Base-by-base conservation (phyloP, 1,140 invertebrate genomes). In the Solenopsis invicta region DNA sequence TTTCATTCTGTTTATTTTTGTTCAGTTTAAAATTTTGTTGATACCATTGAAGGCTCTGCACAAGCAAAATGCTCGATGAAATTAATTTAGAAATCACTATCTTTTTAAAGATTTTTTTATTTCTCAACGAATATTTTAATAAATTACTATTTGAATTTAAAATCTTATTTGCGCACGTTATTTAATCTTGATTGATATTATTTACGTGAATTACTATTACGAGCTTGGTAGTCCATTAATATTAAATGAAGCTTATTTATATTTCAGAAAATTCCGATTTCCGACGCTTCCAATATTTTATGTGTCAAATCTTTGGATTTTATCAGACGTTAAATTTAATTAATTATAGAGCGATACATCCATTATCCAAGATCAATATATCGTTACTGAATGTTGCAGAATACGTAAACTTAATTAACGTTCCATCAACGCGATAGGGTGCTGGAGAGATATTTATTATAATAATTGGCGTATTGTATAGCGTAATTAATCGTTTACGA, bases 391-490 rank as follows among this genome's bases (percentile, higher is more conserved):
- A 76, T 37, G 8, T 18, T 18, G 21, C 10, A 29, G 52, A 45
- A 72, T 56, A 41, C 12, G 37, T 6, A 41, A 21, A 48, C 41
- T 74, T 61, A 45, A 59, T 82, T 41, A 61, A 48, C 24, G 21
- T 72, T 13, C 5, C 18, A 74, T 59, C 4, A 41, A 61, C 13
- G 50, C 3, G 29, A 29, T 10, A n/a, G 29, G n/a, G 50, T 3
- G 29, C n/a, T 10, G 13, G 29, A 29, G 67, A 74, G 59, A n/a
- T 74, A 59, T 74, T 72, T 74, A 82, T 59, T 82, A 29, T 21
- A 74, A 82, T 82, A 74, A 82, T 82, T 61, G 54, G 18, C 54
- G n/a, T 24, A 61, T 48, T 74, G 45, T 12, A 61, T 48, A 18
- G 12, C 29, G 16, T 61, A 50, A 84, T 62, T 62, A 37, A 74